Evolutionary conservation across 2,888 invertebrate genomes (phyloP), one percentile per base, ranked within the genome.

Genomic region (Noctua comes): DNA sequence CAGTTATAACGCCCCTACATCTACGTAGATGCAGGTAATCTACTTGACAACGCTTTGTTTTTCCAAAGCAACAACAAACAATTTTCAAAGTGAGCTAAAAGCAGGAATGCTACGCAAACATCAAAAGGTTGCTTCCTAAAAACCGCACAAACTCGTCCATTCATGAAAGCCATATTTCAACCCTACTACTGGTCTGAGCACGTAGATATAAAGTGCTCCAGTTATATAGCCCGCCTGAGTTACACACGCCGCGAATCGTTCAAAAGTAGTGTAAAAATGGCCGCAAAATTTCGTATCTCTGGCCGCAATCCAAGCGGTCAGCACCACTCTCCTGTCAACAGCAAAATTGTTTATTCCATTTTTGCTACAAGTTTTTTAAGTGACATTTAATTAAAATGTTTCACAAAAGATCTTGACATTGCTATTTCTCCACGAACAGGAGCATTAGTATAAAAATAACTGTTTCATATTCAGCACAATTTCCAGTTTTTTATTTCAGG

Each of bases 261-360:
- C 88, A 89, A 92, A 93, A 91, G 79, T 91, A 90, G 82, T 88
- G 84, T 88, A 89, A 89, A 93, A 93, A 91, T 90, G 90, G 83
- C 86, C 82, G 86, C 88, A 89, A 89, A 90, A 88, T 90, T 79
- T 90, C 88, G 80, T 89, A 89, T 91, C 86, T 87, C 88, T 93
- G 93, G 93, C 91, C 43, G 24, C 69, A 79, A 79, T 90, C 93
- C 93, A 94, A 93, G 80, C 86, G 90, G 91, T 91, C 91, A 91
- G 86, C 86, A 87, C 84, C 85, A 88, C 88, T 83, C 87, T 81
- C 82, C 79, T 86, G 88, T 89, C 91, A 88, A 88, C 84, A 81
- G 73, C 77, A 79, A 89, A 86, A 89, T 86, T 81, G 83, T 87
- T 88, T 86, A 87, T 87, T 82, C 69, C 79, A 68, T 80, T 87